These are phyloP conservation scores for Addax nasomaculatus DNA, from an alignment of 2,113 vertebrate genomes.

Conservation along the genomic window DNA sequence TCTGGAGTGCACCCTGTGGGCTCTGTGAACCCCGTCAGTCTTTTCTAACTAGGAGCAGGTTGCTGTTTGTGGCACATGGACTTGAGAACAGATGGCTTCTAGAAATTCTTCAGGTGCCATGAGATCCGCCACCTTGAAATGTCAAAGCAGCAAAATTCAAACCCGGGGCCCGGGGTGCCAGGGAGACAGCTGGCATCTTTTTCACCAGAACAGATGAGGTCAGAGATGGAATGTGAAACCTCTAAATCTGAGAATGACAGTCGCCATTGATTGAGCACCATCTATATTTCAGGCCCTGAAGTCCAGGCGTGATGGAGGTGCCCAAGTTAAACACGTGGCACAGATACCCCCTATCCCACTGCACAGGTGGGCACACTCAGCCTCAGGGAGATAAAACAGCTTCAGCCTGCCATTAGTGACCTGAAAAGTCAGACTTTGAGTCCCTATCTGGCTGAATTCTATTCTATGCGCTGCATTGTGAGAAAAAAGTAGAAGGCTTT, in stretches of 20 bases:
- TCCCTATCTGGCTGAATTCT: background rate
- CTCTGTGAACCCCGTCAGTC: background rate
- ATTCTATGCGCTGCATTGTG: background rate
- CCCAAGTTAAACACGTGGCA: accelerated
- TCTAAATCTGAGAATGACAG: background rate
- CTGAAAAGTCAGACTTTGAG: background rate
- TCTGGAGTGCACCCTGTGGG: accelerated
- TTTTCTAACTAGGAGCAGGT: background rate
- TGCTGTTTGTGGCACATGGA: background rate
- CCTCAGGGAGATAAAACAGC: no score
- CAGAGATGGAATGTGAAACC: conserved; percentile 45
- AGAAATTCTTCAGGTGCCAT: conserved; percentile 41
- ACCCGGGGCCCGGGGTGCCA: conserved; percentile 40
- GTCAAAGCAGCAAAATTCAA: conserved; percentile 65
- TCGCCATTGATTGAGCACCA: background rate
- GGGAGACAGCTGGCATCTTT: conserved; percentile 27
- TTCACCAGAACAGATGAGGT: background rate
- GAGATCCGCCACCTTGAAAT: conserved; percentile 56
- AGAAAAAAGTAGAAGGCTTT: background rate
- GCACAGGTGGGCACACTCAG: background rate
- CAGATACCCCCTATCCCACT: background rate
- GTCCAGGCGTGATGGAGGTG: no score
- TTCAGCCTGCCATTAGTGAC: background rate
- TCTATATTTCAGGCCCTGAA: background rate
- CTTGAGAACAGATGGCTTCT: conserved; percentile 36